Base-by-base conservation (phyloP, 2,797 vertebrate genomes). In the Hyperoplus immaculatus region DNA sequence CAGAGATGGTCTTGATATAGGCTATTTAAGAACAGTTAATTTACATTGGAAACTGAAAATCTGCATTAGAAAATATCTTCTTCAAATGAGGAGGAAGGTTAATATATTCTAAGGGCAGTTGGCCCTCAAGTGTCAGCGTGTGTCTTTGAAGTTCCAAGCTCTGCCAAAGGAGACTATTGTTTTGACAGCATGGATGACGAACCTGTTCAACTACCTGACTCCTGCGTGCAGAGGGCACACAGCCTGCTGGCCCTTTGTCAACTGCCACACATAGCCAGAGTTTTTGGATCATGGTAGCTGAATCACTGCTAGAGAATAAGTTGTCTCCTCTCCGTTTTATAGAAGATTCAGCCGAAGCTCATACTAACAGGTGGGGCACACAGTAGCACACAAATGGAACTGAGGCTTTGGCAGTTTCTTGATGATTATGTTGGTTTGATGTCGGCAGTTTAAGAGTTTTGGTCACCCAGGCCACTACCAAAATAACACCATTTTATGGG, bases 121-220 rank as follows among this genome's bases (percentile, higher is more conserved):
- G 72, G 67, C 47, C 12, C 69, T 49, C 4, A 56, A 78, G 63
- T 57, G 59, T 81, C 43, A 3, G 39, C 57, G 36, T 46, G 36
- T 75, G 69, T 69, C 62, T 87, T 84, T 86, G 77, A 88, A 84
- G 82, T 81, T 46, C 55, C 5, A 47, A 69, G 47, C 47, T 74
- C 14, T 61, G 8, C 11, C 45, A 12, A 46, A 71, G 42, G 55
- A 69, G 68, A 51, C 67, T 62, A 38, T 74, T 87, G 72, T 83
- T 29, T 69, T 42, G 36, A 54, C 67, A 80, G 74, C 8, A 9
- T 74, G 77, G 77, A 82, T 38, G 18, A 59, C 65, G 45, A 85
- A 87, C 83, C 82, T 86, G 90, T 83, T 86, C 2, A 45, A 58
- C 86, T n/a, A 45, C 80, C 69, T 85, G 2, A 13, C 39, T 75